A percentile compares a stretch with the other conserved stretches of the same genome.
phyloP scores from a whole-genome alignment of 2,797 vertebrate genomes.

The Leptodactylus fallax region DNA sequence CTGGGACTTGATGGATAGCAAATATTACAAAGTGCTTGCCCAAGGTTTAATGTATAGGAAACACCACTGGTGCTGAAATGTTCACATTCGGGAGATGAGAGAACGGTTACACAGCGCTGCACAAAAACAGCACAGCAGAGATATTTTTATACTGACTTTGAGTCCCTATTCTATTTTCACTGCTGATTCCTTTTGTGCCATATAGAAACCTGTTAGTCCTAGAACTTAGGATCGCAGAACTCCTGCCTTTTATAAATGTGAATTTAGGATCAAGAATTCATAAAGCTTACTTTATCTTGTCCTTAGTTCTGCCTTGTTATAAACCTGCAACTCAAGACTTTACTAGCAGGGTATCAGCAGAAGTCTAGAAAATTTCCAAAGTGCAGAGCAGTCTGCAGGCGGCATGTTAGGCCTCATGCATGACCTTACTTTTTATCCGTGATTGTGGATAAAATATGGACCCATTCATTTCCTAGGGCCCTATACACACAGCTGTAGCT shows the following conservation, averaged over 20 bases:
- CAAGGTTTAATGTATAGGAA: conserved; percentile 54
- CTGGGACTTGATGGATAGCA: conserved; percentile 51
- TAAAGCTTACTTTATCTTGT: neutral
- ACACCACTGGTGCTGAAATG: conserved; percentile 27
- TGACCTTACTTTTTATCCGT: too few species aligned
- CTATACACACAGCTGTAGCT: too few species aligned
- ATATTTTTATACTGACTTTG: neutral
- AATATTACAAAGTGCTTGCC: conserved; percentile 49
- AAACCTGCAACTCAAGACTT: neutral
- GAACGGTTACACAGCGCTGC: neutral
- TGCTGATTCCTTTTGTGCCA: neutral
- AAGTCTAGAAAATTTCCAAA: too few species aligned
- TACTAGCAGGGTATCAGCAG: neutral
- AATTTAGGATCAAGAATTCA: neutral
- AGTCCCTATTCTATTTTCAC: neutral
- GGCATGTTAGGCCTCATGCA: too few species aligned
- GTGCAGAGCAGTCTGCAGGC: too few species aligned
- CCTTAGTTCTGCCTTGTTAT: neutral
- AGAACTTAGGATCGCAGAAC: neutral
- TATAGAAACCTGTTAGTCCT: neutral
- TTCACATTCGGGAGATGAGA: neutral
- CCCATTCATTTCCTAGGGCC: too few species aligned
- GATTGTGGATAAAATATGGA: too few species aligned
- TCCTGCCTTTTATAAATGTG: neutral
- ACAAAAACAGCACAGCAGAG: neutral